Conservation (phyloP, 2,888 invertebrate species). For the Cheilosia scutellata region DNA sequence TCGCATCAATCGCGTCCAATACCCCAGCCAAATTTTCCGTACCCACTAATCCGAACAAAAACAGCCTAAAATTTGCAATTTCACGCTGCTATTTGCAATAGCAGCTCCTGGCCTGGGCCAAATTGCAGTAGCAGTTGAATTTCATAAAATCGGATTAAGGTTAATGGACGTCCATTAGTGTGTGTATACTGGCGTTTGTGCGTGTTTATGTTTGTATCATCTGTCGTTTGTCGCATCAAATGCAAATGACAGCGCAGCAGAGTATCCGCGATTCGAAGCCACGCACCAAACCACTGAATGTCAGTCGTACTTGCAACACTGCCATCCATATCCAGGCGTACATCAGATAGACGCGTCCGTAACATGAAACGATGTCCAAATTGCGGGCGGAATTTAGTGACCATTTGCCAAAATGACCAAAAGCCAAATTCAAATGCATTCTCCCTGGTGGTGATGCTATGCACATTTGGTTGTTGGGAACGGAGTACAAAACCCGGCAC, state of each 20-base stretch:
- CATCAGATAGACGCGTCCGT: constrained; percentile 15
- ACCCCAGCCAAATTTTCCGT: background rate
- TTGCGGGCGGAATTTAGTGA: constrained; percentile 64
- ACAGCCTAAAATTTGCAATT: constrained; percentile 30
- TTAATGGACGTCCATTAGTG: constrained; percentile 73
- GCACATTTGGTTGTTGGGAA: constrained; percentile 28
- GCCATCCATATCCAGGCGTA: background rate
- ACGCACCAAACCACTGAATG: constrained; percentile 38
- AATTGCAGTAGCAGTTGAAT: constrained; percentile 53
- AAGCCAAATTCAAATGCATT: constrained; percentile 41
- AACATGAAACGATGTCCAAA: constrained; percentile 49
- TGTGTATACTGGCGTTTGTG: constrained; percentile 12
- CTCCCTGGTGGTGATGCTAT: background rate
- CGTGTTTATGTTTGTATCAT: constrained; percentile 62
- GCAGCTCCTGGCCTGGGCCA: background rate
- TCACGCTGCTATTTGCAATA: constrained; percentile 14
- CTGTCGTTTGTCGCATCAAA: constrained; percentile 73
- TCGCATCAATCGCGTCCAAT: background rate
- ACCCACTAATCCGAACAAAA: constrained; percentile 22
- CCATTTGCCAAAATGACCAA: constrained; percentile 68
- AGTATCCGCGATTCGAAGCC: constrained; percentile 12
- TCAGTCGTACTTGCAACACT: constrained; percentile 30
- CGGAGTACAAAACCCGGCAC: constrained; percentile 21
- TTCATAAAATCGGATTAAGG: constrained; percentile 73
- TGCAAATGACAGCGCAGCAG: constrained; percentile 49